phyloP scores from a whole-genome alignment of 1,140 invertebrate genomes.

The Mylabris phalerata region DNA sequence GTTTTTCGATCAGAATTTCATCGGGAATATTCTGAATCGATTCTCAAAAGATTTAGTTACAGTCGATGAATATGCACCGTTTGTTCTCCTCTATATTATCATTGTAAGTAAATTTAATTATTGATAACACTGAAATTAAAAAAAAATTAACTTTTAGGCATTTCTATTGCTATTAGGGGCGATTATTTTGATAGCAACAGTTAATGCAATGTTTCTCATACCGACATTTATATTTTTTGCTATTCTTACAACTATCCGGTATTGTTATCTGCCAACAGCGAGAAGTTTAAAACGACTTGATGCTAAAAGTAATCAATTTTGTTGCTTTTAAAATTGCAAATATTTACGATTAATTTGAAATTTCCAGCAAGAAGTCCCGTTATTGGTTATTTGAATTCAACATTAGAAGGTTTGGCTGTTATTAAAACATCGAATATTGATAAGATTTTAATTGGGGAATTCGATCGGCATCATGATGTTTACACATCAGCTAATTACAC shows the following conservation, averaged over 20 bases:
- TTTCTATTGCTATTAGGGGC: conserved; percentile 21
- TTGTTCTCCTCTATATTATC: conserved; percentile 40
- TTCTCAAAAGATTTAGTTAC: conserved; percentile 58
- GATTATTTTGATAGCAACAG: conserved; percentile 21
- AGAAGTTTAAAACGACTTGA: conserved; percentile 60
- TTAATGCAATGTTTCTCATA: conserved; percentile 26
- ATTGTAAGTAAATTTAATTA: conserved; percentile 13
- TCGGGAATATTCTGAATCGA: conserved; percentile 52
- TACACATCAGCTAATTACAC: conserved; percentile 54
- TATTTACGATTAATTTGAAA: background rate
- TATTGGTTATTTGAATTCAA: conserved; percentile 61
- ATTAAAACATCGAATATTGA: conserved; percentile 57
- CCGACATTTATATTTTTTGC: conserved; percentile 47
- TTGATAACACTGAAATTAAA: background rate
- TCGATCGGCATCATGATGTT: conserved; percentile 46
- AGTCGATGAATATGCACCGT: conserved; percentile 59
- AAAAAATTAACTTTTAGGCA: too few species aligned
- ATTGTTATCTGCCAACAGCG: conserved; percentile 55
- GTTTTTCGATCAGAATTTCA: conserved; percentile 56
- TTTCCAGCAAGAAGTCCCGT: conserved; percentile 51
- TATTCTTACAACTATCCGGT: conserved; percentile 49
- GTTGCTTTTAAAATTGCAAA: too few species aligned
- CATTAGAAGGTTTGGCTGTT: conserved; percentile 58
- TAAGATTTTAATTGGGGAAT: conserved; percentile 49
- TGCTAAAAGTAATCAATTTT: conserved; percentile 48